phyloP scores from a whole-genome alignment of 1,140 invertebrate genomes.

The Polypedilum pembai region DNA sequence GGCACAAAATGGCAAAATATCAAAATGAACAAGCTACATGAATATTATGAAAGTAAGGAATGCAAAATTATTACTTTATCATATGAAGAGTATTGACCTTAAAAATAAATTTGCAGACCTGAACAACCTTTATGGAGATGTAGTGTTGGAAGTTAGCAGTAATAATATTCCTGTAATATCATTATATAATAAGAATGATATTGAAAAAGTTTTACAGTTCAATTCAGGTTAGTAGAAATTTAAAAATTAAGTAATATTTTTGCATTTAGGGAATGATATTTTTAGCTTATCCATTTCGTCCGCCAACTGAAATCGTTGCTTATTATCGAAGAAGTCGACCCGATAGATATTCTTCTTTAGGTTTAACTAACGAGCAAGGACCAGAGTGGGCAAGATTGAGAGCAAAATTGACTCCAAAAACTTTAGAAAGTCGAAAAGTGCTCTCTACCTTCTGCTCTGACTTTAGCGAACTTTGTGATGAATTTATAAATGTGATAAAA shows the following conservation, averaged over 20 bases:
- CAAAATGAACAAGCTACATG: slow-evolving; percentile 67
- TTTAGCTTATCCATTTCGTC: slow-evolving; percentile 67
- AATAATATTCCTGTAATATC: slow-evolving; percentile 71
- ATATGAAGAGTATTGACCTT: slow-evolving; percentile 30
- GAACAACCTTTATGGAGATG: slow-evolving; percentile 60
- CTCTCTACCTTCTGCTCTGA: slow-evolving; percentile 69
- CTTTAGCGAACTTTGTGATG: slow-evolving; percentile 66
- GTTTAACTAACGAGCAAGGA: slow-evolving; percentile 76
- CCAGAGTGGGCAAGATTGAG: slow-evolving; percentile 70
- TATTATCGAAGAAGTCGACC: slow-evolving; percentile 64
- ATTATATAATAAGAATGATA: slow-evolving; percentile 64
- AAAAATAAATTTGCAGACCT: slow-evolving; percentile 48
- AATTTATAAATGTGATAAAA: slow-evolving; percentile 63
- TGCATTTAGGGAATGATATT: slow-evolving; percentile 34
- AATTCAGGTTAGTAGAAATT: neutral
- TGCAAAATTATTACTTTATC: slow-evolving; percentile 30
- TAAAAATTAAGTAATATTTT: neutral
- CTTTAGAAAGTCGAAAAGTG: slow-evolving; percentile 63
- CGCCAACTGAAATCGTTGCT: slow-evolving; percentile 72
- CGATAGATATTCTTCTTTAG: slow-evolving; percentile 70
- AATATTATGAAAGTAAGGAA: slow-evolving; percentile 64
- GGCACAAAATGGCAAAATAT: slow-evolving; percentile 73
- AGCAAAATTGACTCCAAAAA: slow-evolving; percentile 61
- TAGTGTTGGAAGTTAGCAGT: slow-evolving; percentile 69
- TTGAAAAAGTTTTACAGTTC: slow-evolving; percentile 61